These are phyloP conservation scores for Heliconius ismenius DNA, from an alignment of 2,888 invertebrate species.

Conservation along the genomic window DNA sequence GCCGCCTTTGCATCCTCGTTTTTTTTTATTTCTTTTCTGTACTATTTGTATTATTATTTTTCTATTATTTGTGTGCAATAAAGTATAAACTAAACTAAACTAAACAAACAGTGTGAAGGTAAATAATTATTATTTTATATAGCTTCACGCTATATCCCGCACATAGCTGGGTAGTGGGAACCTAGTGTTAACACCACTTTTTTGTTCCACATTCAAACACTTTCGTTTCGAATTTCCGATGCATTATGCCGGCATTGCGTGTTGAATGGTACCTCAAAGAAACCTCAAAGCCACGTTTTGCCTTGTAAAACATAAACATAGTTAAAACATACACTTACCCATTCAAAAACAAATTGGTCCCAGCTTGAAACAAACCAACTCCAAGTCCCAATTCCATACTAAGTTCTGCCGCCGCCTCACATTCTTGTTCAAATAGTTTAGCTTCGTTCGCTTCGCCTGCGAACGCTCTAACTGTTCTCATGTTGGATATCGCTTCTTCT, in stretches of 20 bases:
- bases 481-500: conserved; percentile 96
- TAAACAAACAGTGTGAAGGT: too few species aligned
- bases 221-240: neutral
- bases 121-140: too few species aligned
- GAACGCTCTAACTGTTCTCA: conserved; percentile 96
- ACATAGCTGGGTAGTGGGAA: neutral
- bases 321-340: conserved; percentile 71
- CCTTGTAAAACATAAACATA: neutral
- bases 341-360: conserved; percentile 92
- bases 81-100: too few species aligned
- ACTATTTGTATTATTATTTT: too few species aligned
- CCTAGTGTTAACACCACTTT: neutral
- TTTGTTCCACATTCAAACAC: neutral
- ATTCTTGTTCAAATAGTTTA: conserved; percentile 87
- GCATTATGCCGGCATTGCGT: neutral
- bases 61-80: too few species aligned
- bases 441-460: conserved; percentile 94
- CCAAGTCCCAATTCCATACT: conserved; percentile 92
- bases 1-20: too few species aligned
- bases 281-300: neutral
- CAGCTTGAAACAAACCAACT: conserved; percentile 94
- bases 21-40: too few species aligned
- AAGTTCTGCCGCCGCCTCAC: conserved; percentile 86
- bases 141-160: neutral
- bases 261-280: neutral